A percentile compares a stretch with the other conserved stretches of the same genome.
Conservation (phyloP, 2,113 vertebrate species). For the Neogale vison region DNA sequence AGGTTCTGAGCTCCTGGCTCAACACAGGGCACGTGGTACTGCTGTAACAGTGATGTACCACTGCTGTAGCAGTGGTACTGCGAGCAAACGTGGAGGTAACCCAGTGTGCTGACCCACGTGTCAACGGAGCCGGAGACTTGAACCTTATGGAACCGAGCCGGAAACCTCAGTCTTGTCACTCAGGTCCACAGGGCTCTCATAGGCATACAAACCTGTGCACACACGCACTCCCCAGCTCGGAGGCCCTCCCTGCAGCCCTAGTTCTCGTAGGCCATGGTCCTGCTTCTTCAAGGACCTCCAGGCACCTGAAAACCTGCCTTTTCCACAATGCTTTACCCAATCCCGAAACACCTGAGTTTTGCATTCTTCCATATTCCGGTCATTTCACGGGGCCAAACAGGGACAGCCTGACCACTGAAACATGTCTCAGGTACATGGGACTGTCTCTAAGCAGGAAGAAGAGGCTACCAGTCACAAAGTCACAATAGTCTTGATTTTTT, state of each 20-base stretch:
- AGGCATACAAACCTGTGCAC: neutral
- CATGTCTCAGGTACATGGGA: neutral
- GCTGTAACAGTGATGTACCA: too few species aligned
- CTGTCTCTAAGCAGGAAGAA: neutral
- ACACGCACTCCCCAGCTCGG: accelerated
- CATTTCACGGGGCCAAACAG: neutral
- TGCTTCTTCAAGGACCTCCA: neutral
- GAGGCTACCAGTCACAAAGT: too few species aligned
- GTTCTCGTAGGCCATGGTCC: too few species aligned
- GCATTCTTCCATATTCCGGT: neutral
- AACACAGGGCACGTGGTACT: accelerated
- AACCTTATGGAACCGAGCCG: neutral
- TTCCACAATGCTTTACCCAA: neutral
- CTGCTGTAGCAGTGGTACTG: too few species aligned
- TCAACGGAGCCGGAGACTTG: neutral
- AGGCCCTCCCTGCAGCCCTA: neutral
- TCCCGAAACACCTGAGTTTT: neutral
- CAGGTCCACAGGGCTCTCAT: neutral
- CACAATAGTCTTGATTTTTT: too few species aligned
- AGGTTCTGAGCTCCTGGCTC: neutral
- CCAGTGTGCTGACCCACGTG: neutral
- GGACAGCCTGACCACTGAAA: neutral
- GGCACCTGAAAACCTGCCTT: neutral
- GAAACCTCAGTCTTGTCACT: neutral
- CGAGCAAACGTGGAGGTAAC: too few species aligned